These are phyloP conservation scores for Gymnocypris eckloni DNA, from an alignment of 2,797 vertebrate genomes.

Conservation along the genomic window DNA sequence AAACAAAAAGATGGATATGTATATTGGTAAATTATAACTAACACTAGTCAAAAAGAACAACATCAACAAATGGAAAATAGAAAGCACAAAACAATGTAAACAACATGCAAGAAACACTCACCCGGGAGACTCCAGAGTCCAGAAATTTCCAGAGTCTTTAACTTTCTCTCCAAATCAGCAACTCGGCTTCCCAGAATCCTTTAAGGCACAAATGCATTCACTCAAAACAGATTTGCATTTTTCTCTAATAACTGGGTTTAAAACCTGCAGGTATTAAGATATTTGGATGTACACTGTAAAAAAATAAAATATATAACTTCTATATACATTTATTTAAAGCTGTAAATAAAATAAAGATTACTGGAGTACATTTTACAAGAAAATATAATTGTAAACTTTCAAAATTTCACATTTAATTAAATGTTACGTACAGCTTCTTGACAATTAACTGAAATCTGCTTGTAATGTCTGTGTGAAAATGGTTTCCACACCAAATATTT, in stretches of 20 bases:
- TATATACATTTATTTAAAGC: too few relatives aligned
- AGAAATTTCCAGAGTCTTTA: conserved; percentile 94
- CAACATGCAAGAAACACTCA: conserved; percentile 62
- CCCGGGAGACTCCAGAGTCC: conserved; percentile 98
- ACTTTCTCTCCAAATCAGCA: conserved; percentile 93
- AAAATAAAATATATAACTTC: too few relatives aligned
- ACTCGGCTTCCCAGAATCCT: conserved; percentile 96
- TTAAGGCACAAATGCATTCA: neutral
- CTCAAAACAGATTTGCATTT: neutral
- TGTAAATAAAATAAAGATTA: too few relatives aligned
- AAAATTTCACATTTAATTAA: too few relatives aligned
- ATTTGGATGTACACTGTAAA: too few relatives aligned
- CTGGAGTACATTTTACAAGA: neutral
- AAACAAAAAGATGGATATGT: neutral
- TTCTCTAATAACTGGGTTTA: neutral
- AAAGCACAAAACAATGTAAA: neutral
- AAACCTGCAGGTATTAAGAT: neutral
- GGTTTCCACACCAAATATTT: neutral
- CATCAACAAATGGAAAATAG: neutral
- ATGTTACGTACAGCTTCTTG: neutral
- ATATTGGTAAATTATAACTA: neutral
- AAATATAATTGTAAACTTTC: too few relatives aligned
- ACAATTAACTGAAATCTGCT: neutral
- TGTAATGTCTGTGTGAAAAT: neutral
- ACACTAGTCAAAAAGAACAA: neutral